Evolutionary conservation across 2,113 vertebrate species (phyloP), one percentile per base, ranked within the genome.

Genomic region (Coryphaenoides rupestris): DNA sequence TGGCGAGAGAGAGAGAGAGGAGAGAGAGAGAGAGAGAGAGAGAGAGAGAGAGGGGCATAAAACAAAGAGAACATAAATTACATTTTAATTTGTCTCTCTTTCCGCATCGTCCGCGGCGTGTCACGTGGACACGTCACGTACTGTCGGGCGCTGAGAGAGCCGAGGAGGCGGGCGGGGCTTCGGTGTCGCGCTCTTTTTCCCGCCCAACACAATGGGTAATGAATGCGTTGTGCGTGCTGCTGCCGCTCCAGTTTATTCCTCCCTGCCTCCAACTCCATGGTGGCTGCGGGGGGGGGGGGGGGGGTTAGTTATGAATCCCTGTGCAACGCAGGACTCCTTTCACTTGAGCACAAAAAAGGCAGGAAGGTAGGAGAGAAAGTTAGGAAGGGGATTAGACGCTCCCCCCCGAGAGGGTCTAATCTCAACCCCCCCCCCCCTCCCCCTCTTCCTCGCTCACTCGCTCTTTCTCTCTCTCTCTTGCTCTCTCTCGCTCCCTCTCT

Each of bases 11-110:
- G 68, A 68, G 33, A 13, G 33, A 40, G 6, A 10, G 13, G 13
- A 40, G 13, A 40, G 2, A 7, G 2, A 40, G 13, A 40, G 13
- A 40, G 26, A 54, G 68, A 74, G 73, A 71, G 68, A 68, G 33
- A 13, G 33, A 40, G 6, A 10, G n/a, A 40, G 13, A 40, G 13
- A 40, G 2, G 9, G 2, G 52, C 19, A 10, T 33, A 66, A 84
- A 88, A 85, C 77, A 83, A 83, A 83, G 74, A 55, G n/a, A 33
- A 73, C 62, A 74, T 77, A 57, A 83, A 84, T 83, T 64, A 79
- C 60, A 80, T 76, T 87, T 76, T 85, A 81, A 87, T 85, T 78
- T 81, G 74, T 66, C 55, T 53, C 62, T 59, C 67, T 63, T 55
- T 56, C 49, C 62, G 21, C 82, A 66, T 80, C 21, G 60, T 70